Evolutionary conservation across 1,140 invertebrate genomes (phyloP), one percentile per base, ranked within the genome.

Genomic region (Portunus trituberculatus): DNA sequence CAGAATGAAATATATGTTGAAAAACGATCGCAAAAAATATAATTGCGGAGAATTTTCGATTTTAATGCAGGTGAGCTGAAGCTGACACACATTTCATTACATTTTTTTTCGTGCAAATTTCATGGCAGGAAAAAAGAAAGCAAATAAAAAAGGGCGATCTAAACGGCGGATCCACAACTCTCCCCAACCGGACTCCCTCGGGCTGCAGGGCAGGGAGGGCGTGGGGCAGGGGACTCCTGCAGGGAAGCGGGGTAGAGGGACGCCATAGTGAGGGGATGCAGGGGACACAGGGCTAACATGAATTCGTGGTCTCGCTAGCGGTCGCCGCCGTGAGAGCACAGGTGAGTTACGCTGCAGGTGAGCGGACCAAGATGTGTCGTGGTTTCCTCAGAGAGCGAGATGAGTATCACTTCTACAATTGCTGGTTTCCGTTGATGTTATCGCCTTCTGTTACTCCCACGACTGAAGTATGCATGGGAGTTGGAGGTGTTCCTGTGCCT

Each of bases 11-110:
- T 76, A 76, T 76, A 76, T 76, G 67, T 76, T 76, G 67, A 76
- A 76, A 76, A 76, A 76, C 67, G 67, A 76, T 76, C 67, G 8
- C 67, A 25, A 76, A 76, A 59, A 76, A 76, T 76, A 76, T 76
- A 76, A 76, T 76, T 76, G 67, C 67, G 67, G 67, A 76, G 67
- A 76, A 76, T 76, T 76, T 76, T 76, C 67, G 67, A 76, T 76
- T 76, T 76, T 76, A 76, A 76, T 76, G 67, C 67, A 76, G 67
- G 67, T 76, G 67, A 76, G 67, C 67, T 76, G 67, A 76, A n/a
- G 67, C 67, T 76, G 67, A 76, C 67, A 76, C 67, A 76, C 67
- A 76, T 76, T 76, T 76, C 67, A 76, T 76, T 76, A 76, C 52
- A n/a, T 76, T n/a, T 76, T 76, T 76, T 76, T 76, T 76, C 67